Percentiles rank a stretch among this genome's conserved stretches.
Evolutionary conservation across 1,140 invertebrate genomes (phyloP).

Genomic region (Conopomorpha cramerella): DNA sequence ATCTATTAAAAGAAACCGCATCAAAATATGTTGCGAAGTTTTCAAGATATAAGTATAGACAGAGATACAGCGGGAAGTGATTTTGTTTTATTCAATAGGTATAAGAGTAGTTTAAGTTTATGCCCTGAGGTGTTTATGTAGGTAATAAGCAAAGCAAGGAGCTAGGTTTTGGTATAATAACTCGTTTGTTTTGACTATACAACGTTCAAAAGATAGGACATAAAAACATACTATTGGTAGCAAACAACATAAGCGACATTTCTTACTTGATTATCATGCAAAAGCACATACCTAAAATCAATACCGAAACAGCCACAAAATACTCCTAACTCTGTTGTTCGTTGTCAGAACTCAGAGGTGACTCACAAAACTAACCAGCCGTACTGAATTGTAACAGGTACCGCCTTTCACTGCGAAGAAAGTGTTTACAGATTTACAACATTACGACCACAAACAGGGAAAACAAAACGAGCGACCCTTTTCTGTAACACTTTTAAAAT

Average conservation of each 20-base stretch:
- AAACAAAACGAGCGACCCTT: constrained; percentile 10
- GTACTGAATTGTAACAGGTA: constrained; percentile 41
- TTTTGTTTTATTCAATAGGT: too few species aligned
- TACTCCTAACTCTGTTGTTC: neutral
- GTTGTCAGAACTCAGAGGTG: neutral
- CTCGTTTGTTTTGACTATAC: too few species aligned
- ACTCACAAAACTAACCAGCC: constrained; percentile 1
- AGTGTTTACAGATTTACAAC: constrained; percentile 43
- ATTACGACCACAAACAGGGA: constrained; percentile 22
- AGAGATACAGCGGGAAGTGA: too few species aligned
- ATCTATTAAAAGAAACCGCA: too few species aligned
- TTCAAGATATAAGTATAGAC: too few species aligned
- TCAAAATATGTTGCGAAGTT: too few species aligned
- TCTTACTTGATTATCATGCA: too few species aligned
- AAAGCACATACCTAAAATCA: neutral
- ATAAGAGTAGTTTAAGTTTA: too few species aligned
- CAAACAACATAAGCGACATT: neutral
- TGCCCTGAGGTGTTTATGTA: too few species aligned
- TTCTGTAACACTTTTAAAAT: neutral
- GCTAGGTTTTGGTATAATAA: too few species aligned
- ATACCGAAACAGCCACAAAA: too few species aligned
- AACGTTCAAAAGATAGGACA: neutral
- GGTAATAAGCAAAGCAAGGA: too few species aligned
- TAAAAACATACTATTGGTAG: neutral
- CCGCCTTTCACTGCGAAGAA: constrained; percentile 31